Evolutionary conservation across 2,113 vertebrate species (phyloP).

Genomic region (Sinocyclocheilus anophthalmus): DNA sequence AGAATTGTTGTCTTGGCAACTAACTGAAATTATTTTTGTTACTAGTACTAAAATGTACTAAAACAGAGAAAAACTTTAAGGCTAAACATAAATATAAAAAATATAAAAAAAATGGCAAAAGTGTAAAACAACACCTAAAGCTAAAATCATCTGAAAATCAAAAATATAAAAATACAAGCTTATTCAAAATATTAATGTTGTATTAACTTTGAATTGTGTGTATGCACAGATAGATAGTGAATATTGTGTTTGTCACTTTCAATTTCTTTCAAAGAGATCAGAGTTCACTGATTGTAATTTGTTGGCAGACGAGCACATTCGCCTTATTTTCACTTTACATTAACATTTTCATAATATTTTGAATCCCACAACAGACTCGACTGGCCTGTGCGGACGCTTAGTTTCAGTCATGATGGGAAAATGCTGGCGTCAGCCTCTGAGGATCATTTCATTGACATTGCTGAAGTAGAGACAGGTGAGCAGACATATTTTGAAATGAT

Average conservation of each 20-base stretch:
- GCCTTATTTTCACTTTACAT: too few species aligned
- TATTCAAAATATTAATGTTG: neutral
- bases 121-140: too few species aligned
- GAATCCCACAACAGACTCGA: slow-evolving; percentile 79
- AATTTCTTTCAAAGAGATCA: neutral
- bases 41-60: neutral
- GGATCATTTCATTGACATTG: slow-evolving; percentile 98
- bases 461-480: slow-evolving; percentile 94
- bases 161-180: neutral
- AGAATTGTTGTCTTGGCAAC: too few species aligned
- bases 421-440: slow-evolving; percentile 96
- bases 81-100: neutral
- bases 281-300: neutral
- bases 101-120: neutral
- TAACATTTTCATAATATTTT: neutral
- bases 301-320: too few species aligned
- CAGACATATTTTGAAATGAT: neutral
- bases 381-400: slow-evolving; percentile 95
- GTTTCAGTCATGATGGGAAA: slow-evolving; percentile 97
- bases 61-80: neutral
- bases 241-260: neutral
- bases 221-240: too few species aligned
- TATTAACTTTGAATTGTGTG: neutral
- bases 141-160: too few species aligned
- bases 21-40: too few species aligned